Evolutionary conservation across 2,888 invertebrate genomes (phyloP).

Genomic region (Ophonus ardosiacus): DNA sequence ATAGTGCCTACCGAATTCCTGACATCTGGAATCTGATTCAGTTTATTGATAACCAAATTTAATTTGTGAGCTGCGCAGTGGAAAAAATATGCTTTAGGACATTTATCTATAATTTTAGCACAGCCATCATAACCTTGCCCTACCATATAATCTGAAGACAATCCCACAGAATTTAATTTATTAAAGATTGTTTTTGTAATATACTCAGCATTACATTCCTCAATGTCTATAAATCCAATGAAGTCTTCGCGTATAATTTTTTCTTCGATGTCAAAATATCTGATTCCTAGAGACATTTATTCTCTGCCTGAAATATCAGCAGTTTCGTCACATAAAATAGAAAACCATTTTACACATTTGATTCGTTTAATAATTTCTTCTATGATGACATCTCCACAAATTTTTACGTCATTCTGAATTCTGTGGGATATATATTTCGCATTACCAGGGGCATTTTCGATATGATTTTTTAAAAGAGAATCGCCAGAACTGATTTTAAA

Average conservation of each 20-base stretch:
- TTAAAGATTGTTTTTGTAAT: constrained; percentile 11
- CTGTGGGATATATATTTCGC: constrained; percentile 7
- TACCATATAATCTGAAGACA: neutral
- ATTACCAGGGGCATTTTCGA: neutral
- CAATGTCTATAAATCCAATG: constrained; percentile 29
- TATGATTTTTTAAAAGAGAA: neutral
- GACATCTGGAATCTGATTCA: neutral
- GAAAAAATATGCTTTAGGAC: neutral
- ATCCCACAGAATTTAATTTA: constrained; percentile 8
- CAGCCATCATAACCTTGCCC: constrained; percentile 45
- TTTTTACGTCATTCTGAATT: neutral
- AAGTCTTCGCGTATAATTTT: constrained; percentile 23
- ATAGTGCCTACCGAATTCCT: neutral
- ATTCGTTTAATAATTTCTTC: constrained; percentile 7
- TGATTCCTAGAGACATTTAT: constrained; percentile 14
- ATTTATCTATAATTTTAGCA: neutral
- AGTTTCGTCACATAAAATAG: constrained; percentile 27
- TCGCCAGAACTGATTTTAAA: neutral
- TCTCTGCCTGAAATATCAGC: constrained; percentile 3
- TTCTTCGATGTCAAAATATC: constrained; percentile 11
- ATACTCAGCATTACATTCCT: constrained; percentile 1
- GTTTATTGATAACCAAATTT: neutral
- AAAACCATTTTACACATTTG: constrained; percentile 18
- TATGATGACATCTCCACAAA: neutral
- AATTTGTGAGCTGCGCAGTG: neutral